A percentile compares a stretch with the other conserved stretches of the same genome.
Conservation (phyloP, 2,888 invertebrate species). For the Tholera decimalis region DNA sequence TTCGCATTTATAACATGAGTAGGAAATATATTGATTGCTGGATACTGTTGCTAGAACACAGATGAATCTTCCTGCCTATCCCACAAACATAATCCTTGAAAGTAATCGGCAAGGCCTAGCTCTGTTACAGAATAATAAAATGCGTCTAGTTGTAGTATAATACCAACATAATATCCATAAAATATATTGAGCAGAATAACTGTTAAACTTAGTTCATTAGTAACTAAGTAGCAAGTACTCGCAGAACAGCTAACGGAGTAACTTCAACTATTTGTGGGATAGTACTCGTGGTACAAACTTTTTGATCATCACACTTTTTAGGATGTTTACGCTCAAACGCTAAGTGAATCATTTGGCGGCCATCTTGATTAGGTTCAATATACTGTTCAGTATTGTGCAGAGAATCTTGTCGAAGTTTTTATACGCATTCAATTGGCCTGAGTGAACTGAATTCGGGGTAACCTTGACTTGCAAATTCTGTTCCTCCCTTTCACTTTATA, state of each 20-base stretch:
- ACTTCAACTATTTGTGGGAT: slow-evolving; percentile 48
- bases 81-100: slow-evolving; percentile 15
- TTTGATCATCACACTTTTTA: slow-evolving; percentile 38
- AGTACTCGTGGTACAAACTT: slow-evolving; percentile 33
- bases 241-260: slow-evolving; percentile 33
- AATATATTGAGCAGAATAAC: slow-evolving; percentile 36
- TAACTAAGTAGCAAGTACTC: slow-evolving; percentile 36
- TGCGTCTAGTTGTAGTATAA: slow-evolving; percentile 17
- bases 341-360: slow-evolving; percentile 5
- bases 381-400: neutral
- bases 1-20: too few species aligned
- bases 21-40: slow-evolving; percentile 3
- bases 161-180: slow-evolving; percentile 20
- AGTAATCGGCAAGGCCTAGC: neutral
- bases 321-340: neutral
- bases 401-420: slow-evolving; percentile 3
- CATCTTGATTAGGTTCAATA: neutral
- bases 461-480: slow-evolving; percentile 9
- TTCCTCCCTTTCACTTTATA: neutral
- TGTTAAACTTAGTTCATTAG: slow-evolving; percentile 60
- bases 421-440: slow-evolving; percentile 4
- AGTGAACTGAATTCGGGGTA: neutral
- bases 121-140: slow-evolving; percentile 15
- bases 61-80: slow-evolving; percentile 17
- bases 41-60: slow-evolving; percentile 19